Evolutionary conservation across 2,113 vertebrate species (phyloP), one percentile per base, ranked within the genome.

Genomic region (Egretta garzetta): DNA sequence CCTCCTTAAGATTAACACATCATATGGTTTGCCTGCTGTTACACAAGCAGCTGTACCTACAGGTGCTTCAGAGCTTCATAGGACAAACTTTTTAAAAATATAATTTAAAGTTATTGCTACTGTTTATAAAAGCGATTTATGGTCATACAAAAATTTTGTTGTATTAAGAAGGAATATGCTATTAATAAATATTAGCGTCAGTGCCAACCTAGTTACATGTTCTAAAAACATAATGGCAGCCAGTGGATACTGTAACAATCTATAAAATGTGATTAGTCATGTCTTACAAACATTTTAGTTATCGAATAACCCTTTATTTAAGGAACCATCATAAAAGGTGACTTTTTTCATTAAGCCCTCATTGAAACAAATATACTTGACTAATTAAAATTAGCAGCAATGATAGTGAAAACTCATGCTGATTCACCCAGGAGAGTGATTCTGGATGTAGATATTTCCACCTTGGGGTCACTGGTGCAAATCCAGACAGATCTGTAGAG

Each of bases 341-440:
- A 32, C 52, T 71, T 84, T 83, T 77, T 86, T 56, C 67, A 88
- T 88, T 84, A 88, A 91, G 10, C 13, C 21, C 35, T 88, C 39
- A n/a, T 19, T 64, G 86, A 91, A 91, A 77, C 5, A 81, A 81
- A 86, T 27, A 75, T 3, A 58, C 35, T 73, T 32, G 37, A 26
- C 43, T 92, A 77, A 93, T 93, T 50, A 92, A 92, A 94, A 86
- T 60, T 14, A 95, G 50, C 67, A 93, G 56, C 39, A 63, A 22
- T 4, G 16, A 45, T 27, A 58, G 60, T 18, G 56, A 84, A 92
- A 87, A 50, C 19, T 33, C 66, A 17, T 32, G 30, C 16, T 75
- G 80, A 62, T 83, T 70, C n/a, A 67, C 75, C 33, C 86, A 74
- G 24, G 55, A 63, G 90, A 71, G 59, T 6, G 45, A 60, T 88